phyloP scores from a whole-genome alignment of 1,140 invertebrate genomes.

The Drosophila pruinosa region DNA sequence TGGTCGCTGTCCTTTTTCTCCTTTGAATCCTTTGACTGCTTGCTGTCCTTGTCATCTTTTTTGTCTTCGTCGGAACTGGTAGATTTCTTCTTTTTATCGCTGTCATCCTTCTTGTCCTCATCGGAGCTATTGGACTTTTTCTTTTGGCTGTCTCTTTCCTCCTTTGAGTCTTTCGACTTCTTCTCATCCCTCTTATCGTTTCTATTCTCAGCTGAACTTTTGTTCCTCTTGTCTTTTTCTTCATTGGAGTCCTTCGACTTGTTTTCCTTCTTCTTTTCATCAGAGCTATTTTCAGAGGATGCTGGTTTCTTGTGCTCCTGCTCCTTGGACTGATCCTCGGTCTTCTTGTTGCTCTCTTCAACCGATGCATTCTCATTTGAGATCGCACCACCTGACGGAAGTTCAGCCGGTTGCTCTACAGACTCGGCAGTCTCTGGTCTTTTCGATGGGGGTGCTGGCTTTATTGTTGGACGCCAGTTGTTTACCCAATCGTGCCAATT shows the following conservation, averaged over 20 bases:
- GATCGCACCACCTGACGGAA: constrained; percentile 6
- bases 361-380: constrained; percentile 66
- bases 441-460: constrained; percentile 3
- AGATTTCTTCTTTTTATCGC: constrained; percentile 16
- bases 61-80: constrained; percentile 25
- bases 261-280: constrained; percentile 29
- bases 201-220: constrained; percentile 22
- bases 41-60: constrained; percentile 14
- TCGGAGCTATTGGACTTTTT: constrained; percentile 38
- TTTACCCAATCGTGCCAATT: constrained; percentile 62
- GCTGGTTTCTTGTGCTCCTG: constrained; percentile 48
- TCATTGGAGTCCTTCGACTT: constrained; percentile 43
- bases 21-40: constrained; percentile 22
- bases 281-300: constrained; percentile 43
- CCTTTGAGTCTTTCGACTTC: constrained; percentile 24
- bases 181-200: constrained; percentile 20
- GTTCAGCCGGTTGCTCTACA: constrained; percentile 43
- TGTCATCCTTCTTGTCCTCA: constrained; percentile 40
- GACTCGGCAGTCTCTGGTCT: constrained; percentile 53
- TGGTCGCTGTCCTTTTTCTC: constrained; percentile 32
- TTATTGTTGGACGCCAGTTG: constrained; percentile 36
- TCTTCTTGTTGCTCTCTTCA: constrained; percentile 57
- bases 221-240: constrained; percentile 31
- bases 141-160: constrained; percentile 29
- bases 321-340: constrained; percentile 62